Percentiles rank a stretch among this genome's conserved stretches.
Conservation (phyloP, 2,113 vertebrate species). For the Phalacrocorax pelagicus region DNA sequence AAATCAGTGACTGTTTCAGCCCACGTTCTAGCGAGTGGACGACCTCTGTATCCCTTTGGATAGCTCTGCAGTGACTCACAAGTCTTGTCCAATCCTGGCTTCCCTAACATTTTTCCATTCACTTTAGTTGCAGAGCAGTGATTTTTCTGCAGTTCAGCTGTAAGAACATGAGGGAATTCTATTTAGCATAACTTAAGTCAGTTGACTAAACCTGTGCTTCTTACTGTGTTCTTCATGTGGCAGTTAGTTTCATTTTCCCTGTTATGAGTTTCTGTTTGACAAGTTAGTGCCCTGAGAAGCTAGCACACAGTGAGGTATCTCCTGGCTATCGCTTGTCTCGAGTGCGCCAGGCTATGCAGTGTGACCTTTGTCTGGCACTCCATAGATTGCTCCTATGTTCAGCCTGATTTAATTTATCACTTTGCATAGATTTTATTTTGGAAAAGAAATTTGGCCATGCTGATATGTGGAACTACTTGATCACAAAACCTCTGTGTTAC, state of each 20-base stretch:
- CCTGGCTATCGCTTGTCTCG: not conserved
- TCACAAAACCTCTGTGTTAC: not conserved
- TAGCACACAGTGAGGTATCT: not conserved
- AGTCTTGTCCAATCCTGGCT: conserved; percentile 61
- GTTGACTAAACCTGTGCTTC: not conserved
- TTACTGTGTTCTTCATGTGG: not conserved
- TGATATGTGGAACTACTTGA: not conserved
- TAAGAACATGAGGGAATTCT: not conserved
- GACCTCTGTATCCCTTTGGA: conserved; percentile 71
- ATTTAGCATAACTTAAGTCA: not conserved
- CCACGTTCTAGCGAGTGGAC: conserved; percentile 59
- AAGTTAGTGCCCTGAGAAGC: not conserved
- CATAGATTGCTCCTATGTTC: not conserved
- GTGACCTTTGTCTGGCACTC: not conserved
- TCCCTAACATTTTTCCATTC: conserved; percentile 68
- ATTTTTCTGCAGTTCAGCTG: conserved; percentile 20
- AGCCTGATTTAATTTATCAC: not conserved
- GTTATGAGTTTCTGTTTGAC: not conserved
- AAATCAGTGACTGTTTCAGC: conserved; percentile 69
- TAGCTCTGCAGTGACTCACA: conserved; percentile 75
- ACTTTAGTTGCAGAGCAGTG: conserved; percentile 12
- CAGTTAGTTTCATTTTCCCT: not conserved
- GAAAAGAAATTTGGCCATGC: not conserved
- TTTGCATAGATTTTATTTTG: not conserved
- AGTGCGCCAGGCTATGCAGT: not conserved